phyloP scores from a whole-genome alignment of 2,113 vertebrate species.

The Catagonus wagneri region DNA sequence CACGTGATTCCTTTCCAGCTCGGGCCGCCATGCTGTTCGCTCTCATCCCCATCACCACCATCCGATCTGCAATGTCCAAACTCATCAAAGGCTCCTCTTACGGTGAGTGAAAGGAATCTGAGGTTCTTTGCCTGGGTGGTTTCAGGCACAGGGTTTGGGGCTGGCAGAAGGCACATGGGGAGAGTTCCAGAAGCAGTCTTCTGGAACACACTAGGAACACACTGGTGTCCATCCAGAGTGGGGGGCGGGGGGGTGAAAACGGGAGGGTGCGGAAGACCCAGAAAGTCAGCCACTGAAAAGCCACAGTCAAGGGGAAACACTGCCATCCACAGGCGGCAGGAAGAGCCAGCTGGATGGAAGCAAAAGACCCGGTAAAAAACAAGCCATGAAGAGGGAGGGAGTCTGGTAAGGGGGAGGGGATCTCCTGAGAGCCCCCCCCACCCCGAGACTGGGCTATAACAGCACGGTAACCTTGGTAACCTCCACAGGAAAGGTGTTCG shows the following conservation, averaged over 20 bases:
- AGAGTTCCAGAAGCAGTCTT: conserved; percentile 10
- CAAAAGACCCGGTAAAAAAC: not conserved
- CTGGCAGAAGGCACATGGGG: not conserved
- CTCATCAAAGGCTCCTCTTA: conserved; percentile 91
- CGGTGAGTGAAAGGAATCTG: conserved; percentile 88
- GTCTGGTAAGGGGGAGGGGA: not conserved
- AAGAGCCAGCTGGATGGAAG: not conserved
- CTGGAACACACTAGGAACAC: not conserved
- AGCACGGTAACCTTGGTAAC: not conserved
- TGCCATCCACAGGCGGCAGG: not conserved
- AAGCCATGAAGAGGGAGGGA: not conserved
- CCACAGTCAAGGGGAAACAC: not conserved
- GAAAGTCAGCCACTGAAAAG: not conserved
- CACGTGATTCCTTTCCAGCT: conserved; percentile 87
- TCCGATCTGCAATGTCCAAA: conserved; percentile 95
- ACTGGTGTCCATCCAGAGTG: not conserved
- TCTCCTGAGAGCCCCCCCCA: not conserved
- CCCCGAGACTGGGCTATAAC: not conserved
- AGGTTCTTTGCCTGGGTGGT: not conserved
- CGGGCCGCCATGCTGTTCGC: conserved; percentile 93
- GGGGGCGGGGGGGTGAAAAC: not conserved
- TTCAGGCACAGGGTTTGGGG: not conserved
- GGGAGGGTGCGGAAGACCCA: not conserved
- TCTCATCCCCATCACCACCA: conserved; percentile 95
- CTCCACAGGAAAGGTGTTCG: conserved; percentile 90